Evolutionary conservation across 2,888 invertebrate species (phyloP).

Genomic region (Lasius fuliginosus): DNA sequence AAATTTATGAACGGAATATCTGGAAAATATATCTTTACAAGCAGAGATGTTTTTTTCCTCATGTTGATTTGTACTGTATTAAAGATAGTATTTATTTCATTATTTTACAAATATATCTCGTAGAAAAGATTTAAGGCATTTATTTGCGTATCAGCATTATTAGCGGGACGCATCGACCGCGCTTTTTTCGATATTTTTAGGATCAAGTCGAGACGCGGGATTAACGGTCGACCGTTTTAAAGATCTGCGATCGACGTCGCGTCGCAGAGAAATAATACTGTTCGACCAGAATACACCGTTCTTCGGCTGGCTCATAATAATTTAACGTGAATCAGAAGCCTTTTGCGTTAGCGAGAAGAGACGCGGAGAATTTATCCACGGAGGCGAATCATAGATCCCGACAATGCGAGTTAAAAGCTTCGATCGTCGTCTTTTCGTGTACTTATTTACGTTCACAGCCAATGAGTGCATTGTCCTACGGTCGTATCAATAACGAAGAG

Average conservation of each 20-base stretch:
- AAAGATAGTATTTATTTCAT: background rate
- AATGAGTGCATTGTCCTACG: conserved; percentile 53
- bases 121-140: background rate
- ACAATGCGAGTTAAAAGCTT: conserved; percentile 27
- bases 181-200: conserved; percentile 47
- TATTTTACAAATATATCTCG: conserved; percentile 7
- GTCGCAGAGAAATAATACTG: conserved; percentile 41
- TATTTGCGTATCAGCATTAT: conserved; percentile 26
- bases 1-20: background rate
- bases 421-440: conserved; percentile 27
- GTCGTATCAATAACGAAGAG: conserved; percentile 50
- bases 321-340: conserved; percentile 48
- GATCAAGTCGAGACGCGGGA: conserved; percentile 29
- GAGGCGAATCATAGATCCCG: conserved; percentile 38
- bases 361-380: conserved; percentile 29
- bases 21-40: background rate
- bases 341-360: conserved; percentile 31
- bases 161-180: conserved; percentile 8
- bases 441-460: conserved; percentile 45
- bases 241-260: conserved; percentile 54
- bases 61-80: background rate
- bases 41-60: background rate
- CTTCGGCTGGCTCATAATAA: conserved; percentile 44
- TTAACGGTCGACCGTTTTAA: conserved; percentile 32
- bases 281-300: conserved; percentile 53